Evolutionary conservation across 2,797 vertebrate genomes (phyloP), one percentile per base, ranked within the genome.

Genomic region (Pangasius djambal): DNA sequence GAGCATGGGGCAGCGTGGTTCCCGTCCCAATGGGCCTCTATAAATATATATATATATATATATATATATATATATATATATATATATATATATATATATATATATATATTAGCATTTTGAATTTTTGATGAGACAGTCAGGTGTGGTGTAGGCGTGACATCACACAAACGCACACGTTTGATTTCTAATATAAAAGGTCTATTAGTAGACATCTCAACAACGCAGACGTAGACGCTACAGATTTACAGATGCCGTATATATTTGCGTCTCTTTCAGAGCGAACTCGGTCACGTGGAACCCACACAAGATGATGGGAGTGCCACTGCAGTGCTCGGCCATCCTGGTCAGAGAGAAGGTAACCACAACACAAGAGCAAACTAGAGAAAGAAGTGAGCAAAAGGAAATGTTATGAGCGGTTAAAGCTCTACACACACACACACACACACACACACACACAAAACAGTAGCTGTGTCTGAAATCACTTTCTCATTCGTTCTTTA

Each of bases 251-350:
- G 84, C 25, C 48, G 12, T 86, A 57, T 4, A 61, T 84, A 13
- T 61, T 34, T 67, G 18, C 52, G 28, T 86, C 88, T 94, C 92
- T 95, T 92, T 88, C 93, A 98, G 97, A 94, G 97, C 97, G 92
- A 96, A 96, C 92, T 98, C 97, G 3, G 97, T 98, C 89, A 98
- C 97, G 88, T 98, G 97, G 97, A 98, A 98, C 93, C 99, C 99
- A 81, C 99, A 99, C 94, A 99, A 99, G 96, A 99, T 99, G 98
- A 99, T 99, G 98, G 98, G 98, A 0, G 99, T 98, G 88, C 96
- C 98, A 74, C 95, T 99, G 65, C 99, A 99, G 93, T 99, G 98
- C 90, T 99, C 99, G 1, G 98, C 98, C 88, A 98, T 99, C 94
- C 97, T 99, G 86, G 96, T 99, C 94, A 97, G 96, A 93, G 98